phyloP scores from a whole-genome alignment of 1,140 invertebrate genomes.

The Bathynomus jamesi region DNA sequence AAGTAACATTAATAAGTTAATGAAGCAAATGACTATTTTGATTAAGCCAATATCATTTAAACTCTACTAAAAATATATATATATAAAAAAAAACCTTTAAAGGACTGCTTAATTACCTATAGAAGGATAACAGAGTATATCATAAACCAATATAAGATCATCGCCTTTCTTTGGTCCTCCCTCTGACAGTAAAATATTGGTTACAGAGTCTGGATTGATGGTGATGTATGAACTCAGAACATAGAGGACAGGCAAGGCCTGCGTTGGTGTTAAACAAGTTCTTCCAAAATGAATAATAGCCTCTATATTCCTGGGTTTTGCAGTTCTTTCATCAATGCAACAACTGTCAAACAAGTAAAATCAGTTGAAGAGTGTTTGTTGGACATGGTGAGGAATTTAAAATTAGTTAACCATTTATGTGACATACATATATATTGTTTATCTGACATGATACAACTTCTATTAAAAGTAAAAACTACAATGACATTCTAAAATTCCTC shows the following conservation, averaged over 20 bases:
- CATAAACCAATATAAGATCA: neutral
- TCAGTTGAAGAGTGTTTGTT: neutral
- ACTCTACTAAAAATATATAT: neutral
- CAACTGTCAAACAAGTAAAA: neutral
- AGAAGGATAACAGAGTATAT: neutral
- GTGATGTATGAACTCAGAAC: neutral
- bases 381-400: too few relatives aligned
- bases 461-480: neutral
- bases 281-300: slow-evolving; percentile 5
- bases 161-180: neutral
- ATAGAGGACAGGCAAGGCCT: neutral
- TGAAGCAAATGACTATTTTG: neutral
- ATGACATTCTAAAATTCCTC: neutral
- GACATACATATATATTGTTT: too few relatives aligned
- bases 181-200: neutral
- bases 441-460: neutral
- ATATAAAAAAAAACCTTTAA: neutral
- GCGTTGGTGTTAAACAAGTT: neutral
- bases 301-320: neutral
- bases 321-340: neutral
- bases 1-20: neutral
- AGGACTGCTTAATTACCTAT: neutral
- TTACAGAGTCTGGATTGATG: neutral
- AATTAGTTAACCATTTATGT: too few relatives aligned
- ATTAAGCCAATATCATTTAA: neutral